Evolutionary conservation across 2,888 invertebrate species (phyloP).

Genomic region (Philereme vetulata): DNA sequence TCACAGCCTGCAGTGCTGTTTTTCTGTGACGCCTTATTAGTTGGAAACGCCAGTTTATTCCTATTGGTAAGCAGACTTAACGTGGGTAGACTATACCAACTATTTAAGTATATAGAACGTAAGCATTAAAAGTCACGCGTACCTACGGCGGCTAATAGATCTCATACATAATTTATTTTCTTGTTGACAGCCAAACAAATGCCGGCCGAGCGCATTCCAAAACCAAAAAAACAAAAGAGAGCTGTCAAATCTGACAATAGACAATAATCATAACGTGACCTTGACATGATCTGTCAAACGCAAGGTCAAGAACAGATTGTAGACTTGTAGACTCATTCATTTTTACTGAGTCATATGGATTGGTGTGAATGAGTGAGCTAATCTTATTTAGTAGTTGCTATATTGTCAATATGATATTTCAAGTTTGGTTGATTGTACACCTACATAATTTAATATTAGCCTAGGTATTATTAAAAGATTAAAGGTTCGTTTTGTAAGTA

Average conservation of each 20-base stretch:
- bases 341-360: constrained; percentile 17
- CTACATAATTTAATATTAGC: no score
- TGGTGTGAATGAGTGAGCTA: constrained; percentile 20
- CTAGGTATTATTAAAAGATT: no score
- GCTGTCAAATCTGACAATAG: constrained; percentile 67
- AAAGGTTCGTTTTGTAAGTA: no score
- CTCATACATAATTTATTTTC: background rate
- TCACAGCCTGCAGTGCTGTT: no score
- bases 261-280: constrained; percentile 51
- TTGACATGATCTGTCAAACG: constrained; percentile 60
- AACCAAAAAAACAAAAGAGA: constrained; percentile 39
- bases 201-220: constrained; percentile 34
- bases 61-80: no score
- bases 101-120: no score
- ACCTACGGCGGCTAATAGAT: no score
- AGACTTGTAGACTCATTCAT: constrained; percentile 32
- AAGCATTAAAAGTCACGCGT: no score
- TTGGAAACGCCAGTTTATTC: no score
- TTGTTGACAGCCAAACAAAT: constrained; percentile 25
- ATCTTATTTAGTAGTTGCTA: background rate
- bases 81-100: no score
- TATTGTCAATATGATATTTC: background rate
- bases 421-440: background rate
- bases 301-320: constrained; percentile 56
- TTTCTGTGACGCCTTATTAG: no score